These are phyloP conservation scores for Gallinago solitaria DNA, from an alignment of 2,797 vertebrate genomes.

Conservation along the genomic window DNA sequence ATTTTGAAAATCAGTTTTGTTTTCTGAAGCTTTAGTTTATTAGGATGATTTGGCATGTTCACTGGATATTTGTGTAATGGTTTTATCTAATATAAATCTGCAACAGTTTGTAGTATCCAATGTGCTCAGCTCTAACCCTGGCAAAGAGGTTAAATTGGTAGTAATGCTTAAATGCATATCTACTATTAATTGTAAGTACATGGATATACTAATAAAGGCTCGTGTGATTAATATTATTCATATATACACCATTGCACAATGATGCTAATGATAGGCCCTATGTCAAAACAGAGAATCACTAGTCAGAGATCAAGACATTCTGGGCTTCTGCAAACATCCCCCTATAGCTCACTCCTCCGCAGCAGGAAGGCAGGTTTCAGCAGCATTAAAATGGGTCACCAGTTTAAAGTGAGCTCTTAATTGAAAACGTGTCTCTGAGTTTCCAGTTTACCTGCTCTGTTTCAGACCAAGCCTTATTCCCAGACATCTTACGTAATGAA, in stretches of 20 bases:
- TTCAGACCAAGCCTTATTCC: not conserved
- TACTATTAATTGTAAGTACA: not conserved
- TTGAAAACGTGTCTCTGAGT: not conserved
- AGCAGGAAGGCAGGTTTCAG: not conserved
- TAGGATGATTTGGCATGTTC: not conserved
- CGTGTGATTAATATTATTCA: not conserved
- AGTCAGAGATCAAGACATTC: not conserved
- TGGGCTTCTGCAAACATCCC: not conserved
- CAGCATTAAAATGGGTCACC: not conserved
- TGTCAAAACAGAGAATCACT: not conserved
- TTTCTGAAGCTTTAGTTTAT: not conserved
- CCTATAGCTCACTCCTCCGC: not conserved
- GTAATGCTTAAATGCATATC: not conserved
- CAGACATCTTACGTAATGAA: conserved; percentile 16
- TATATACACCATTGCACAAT: accelerated
- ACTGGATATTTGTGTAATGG: not conserved
- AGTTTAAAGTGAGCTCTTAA: not conserved
- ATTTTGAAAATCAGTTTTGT: not conserved
- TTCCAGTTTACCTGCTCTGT: not conserved
- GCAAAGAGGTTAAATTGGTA: not conserved
- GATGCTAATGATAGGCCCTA: not conserved
- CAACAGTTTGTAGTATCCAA: not conserved
- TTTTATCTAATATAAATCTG: not conserved
- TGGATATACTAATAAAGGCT: accelerated
- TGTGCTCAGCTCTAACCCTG: not conserved